These are phyloP conservation scores for Drosophila bifasciata DNA, from an alignment of 1,140 invertebrate genomes.

Conservation along the genomic window DNA sequence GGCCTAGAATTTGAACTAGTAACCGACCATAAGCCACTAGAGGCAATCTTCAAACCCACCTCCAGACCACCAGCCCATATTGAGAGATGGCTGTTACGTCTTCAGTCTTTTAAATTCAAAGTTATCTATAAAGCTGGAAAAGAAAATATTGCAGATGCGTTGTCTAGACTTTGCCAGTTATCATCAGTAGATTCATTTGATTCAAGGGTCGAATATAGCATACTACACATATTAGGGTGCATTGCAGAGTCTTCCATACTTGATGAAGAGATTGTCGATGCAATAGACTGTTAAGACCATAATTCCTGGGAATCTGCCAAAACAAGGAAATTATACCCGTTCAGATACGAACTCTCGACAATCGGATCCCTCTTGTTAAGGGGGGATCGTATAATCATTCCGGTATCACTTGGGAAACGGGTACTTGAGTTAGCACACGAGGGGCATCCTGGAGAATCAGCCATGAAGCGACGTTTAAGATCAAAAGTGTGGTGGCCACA, in stretches of 20 bases:
- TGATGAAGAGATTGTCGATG: conserved; percentile 38
- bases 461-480: conserved; percentile 11
- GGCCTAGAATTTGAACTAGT: conserved; percentile 78
- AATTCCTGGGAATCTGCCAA: conserved; percentile 16
- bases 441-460: conserved; percentile 13
- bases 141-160: conserved; percentile 78
- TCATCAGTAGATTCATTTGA: conserved; percentile 10
- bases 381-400: conserved; percentile 6
- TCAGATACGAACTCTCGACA: conserved; percentile 17
- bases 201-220: conserved; percentile 29
- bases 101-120: conserved; percentile 72
- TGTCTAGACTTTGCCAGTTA: conserved; percentile 62
- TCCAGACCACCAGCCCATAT: conserved; percentile 72
- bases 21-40: conserved; percentile 81
- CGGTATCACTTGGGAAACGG: conserved; percentile 7
- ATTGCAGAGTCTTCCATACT: conserved; percentile 28
- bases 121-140: conserved; percentile 77
- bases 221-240: conserved; percentile 26
- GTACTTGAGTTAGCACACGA: neutral
- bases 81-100: conserved; percentile 74
- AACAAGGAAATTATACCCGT: conserved; percentile 25
- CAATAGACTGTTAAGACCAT: conserved; percentile 26
- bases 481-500: conserved; percentile 20
- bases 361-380: conserved; percentile 4
- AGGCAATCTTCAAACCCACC: conserved; percentile 51